Evolutionary conservation across 2,797 vertebrate species (phyloP).

Genomic region (Enteromius fasciolatus): DNA sequence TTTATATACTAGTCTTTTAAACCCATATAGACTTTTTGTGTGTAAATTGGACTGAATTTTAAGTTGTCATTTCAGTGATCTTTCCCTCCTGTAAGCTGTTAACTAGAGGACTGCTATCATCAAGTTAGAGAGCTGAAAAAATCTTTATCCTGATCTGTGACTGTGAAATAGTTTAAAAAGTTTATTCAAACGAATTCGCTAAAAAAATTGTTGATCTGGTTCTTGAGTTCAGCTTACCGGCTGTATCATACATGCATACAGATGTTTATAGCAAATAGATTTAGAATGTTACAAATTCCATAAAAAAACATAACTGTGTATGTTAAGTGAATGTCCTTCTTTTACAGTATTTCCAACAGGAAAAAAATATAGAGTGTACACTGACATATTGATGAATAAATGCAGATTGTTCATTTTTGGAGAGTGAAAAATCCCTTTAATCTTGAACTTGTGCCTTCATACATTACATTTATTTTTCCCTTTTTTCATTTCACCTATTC

Average conservation of each 20-base stretch:
- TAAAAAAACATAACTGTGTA: too few relatives aligned
- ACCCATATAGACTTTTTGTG: neutral
- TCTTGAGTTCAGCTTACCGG: neutral
- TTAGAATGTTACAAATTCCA: neutral
- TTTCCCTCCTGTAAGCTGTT: neutral
- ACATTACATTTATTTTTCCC: neutral
- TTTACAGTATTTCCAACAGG: neutral
- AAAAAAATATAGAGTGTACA: neutral
- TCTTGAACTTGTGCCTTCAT: neutral
- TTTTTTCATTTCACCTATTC: constrained; percentile 16
- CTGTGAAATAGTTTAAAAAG: neutral
- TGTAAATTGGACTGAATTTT: neutral
- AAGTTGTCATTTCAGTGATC: neutral
- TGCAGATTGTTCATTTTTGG: neutral
- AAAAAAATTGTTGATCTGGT: neutral
- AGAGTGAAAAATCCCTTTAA: neutral
- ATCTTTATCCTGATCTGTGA: neutral
- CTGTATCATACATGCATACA: neutral
- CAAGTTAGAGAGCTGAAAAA: neutral
- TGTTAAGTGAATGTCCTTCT: too few relatives aligned
- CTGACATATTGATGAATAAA: neutral
- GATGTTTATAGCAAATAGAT: neutral
- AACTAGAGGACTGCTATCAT: neutral
- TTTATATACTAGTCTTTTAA: neutral
- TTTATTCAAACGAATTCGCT: neutral